Percentiles rank a stretch among this genome's conserved stretches.
These are phyloP conservation scores for Ceratina australensis DNA, from an alignment of 1,140 invertebrate species.

Conservation along the genomic window DNA sequence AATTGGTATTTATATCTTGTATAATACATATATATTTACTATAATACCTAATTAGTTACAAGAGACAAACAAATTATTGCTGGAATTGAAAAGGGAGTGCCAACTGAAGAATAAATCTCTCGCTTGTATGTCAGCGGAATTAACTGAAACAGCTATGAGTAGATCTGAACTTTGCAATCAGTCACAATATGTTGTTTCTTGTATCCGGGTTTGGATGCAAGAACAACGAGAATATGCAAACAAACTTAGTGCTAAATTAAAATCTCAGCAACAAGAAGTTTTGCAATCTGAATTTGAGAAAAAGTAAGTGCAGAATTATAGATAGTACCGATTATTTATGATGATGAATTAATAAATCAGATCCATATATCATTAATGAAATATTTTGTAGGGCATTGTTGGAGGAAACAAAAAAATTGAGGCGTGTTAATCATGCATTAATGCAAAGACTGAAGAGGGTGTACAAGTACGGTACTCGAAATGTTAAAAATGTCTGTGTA, in stretches of 20 bases:
- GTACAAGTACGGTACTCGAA: constrained; percentile 46
- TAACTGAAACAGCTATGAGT: constrained; percentile 63
- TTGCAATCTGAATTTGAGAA: constrained; percentile 64
- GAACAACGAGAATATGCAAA: constrained; percentile 64
- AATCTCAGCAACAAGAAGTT: constrained; percentile 67
- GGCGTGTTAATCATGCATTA: constrained; percentile 55
- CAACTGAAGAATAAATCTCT: constrained; percentile 68
- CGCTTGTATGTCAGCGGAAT: constrained; percentile 66
- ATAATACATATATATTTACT: not conserved
- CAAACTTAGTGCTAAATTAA: constrained; percentile 60
- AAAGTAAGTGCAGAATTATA: constrained; percentile 58
- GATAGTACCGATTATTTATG: not conserved
- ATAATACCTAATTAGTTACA: constrained; percentile 52
- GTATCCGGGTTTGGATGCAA: constrained; percentile 70
- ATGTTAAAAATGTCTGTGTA: constrained; percentile 40
- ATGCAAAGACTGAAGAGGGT: constrained; percentile 61
- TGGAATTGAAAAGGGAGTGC: constrained; percentile 67
- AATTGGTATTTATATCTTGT: too few relatives aligned
- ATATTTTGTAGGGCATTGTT: constrained; percentile 60
- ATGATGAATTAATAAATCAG: too few relatives aligned
- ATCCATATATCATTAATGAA: not conserved
- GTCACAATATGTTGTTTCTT: constrained; percentile 65
- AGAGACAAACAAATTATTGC: constrained; percentile 66
- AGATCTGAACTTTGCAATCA: constrained; percentile 70
- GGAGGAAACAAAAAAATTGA: constrained; percentile 56